A percentile compares a stretch with the other conserved stretches of the same genome.
These are phyloP conservation scores for Tauraco hartlaubi DNA, from an alignment of 2,797 vertebrate genomes.

Conservation along the genomic window DNA sequence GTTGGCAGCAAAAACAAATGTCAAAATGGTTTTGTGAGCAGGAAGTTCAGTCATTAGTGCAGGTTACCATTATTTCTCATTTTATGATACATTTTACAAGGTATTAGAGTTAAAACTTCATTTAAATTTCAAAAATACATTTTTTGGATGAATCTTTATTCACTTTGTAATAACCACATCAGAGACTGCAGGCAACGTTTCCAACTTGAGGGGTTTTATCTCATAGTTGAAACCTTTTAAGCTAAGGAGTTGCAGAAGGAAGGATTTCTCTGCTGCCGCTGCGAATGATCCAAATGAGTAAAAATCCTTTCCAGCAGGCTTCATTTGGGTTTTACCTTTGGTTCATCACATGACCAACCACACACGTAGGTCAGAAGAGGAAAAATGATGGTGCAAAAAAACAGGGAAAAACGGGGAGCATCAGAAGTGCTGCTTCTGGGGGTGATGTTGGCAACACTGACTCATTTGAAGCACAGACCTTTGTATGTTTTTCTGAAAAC, in stretches of 20 bases:
- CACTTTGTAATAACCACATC: background rate
- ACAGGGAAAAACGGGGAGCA: background rate
- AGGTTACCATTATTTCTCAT: background rate
- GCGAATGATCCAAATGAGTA: background rate
- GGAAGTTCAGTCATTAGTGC: background rate
- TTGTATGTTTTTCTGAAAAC: background rate
- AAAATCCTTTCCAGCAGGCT: background rate
- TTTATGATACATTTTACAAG: background rate
- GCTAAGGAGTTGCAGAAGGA: background rate
- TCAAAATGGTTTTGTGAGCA: background rate
- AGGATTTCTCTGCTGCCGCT: background rate
- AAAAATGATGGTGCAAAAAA: background rate
- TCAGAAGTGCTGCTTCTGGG: background rate
- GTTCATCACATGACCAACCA: rapidly evolving
- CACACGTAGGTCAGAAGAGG: background rate
- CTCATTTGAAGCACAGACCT: background rate
- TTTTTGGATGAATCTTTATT: background rate
- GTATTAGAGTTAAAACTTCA: background rate
- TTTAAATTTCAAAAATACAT: background rate
- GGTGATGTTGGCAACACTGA: background rate
- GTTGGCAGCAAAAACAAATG: background rate
- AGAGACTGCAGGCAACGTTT: rapidly evolving
- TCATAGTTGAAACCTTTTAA: background rate
- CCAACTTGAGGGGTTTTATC: background rate
- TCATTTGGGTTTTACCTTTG: background rate